Evolutionary conservation across 2,888 invertebrate genomes (phyloP).

Genomic region (Leucania comma): DNA sequence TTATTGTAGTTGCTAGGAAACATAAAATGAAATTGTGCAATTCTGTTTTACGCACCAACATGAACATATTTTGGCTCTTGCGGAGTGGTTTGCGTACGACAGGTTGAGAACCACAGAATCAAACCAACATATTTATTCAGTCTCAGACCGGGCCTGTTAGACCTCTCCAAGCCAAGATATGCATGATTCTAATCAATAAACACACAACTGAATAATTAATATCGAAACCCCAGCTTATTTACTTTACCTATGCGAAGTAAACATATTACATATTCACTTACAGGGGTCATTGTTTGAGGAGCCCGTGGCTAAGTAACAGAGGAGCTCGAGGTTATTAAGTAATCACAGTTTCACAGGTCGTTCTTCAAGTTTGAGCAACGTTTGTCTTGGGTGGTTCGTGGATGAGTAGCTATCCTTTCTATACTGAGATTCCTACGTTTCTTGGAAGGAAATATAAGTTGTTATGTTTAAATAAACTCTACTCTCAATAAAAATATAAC

Average conservation of each 20-base stretch:
- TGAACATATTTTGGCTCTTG: too few species aligned
- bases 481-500: too few species aligned
- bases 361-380: not conserved
- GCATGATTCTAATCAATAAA: conserved; percentile 46
- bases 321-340: not conserved
- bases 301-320: not conserved
- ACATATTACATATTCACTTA: conserved; percentile 67
- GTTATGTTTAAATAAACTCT: too few species aligned
- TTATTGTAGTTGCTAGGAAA: too few species aligned
- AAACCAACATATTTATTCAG: conserved; percentile 16
- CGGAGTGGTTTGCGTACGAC: too few species aligned
- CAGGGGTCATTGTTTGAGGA: conserved; percentile 50
- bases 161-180: conserved; percentile 36
- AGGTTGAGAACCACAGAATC: too few species aligned
- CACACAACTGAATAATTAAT: conserved; percentile 58
- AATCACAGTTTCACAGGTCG: not conserved
- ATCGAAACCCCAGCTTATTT: conserved; percentile 50
- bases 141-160: not conserved
- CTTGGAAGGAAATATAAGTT: not conserved
- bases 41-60: too few species aligned
- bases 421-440: not conserved
- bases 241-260: conserved; percentile 47
- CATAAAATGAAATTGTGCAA: too few species aligned
- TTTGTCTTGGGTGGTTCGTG: not conserved
- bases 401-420: not conserved